phyloP scores from a whole-genome alignment of 2,888 invertebrate genomes.

The Lampropteryx suffumata region DNA sequence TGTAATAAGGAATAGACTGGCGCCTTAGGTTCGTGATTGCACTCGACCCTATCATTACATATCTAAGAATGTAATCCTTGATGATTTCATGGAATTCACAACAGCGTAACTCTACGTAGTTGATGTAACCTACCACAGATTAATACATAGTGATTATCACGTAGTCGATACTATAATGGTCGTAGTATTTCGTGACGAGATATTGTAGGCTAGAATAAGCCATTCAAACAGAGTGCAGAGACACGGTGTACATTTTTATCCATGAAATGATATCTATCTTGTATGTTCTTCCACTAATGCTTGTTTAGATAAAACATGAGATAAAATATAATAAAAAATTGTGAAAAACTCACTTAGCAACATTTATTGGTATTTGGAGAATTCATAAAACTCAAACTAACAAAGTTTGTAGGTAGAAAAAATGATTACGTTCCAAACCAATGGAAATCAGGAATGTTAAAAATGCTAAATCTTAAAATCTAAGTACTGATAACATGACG shows the following conservation, averaged over 20 bases:
- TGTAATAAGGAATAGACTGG: not conserved
- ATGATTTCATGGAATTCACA: slow-evolving; percentile 27
- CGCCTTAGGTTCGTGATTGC: slow-evolving; percentile 7
- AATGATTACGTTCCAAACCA: too few species aligned
- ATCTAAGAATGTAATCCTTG: slow-evolving; percentile 24
- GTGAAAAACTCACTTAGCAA: too few species aligned
- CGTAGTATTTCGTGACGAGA: slow-evolving; percentile 9
- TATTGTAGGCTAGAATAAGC: not conserved
- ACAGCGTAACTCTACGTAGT: slow-evolving; percentile 1
- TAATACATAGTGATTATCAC: slow-evolving; percentile 1
- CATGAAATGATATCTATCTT: too few species aligned
- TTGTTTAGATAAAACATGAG: too few species aligned
- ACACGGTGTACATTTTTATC: too few species aligned
- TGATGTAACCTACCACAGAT: not conserved
- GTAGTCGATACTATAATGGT: slow-evolving; percentile 1
- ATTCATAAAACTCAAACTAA: too few species aligned
- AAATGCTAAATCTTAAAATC: slow-evolving; percentile 7
- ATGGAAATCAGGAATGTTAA: too few species aligned
- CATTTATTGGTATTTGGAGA: too few species aligned
- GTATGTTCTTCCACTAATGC: too few species aligned
- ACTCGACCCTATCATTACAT: slow-evolving; percentile 3
- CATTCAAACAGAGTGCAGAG: too few species aligned
- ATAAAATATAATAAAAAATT: not conserved
- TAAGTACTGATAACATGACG: slow-evolving; percentile 15
- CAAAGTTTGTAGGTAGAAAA: too few species aligned